Evolutionary conservation across 2,113 vertebrate species (phyloP), one percentile per base, ranked within the genome.

Genomic region (Crotalus viridis): DNA sequence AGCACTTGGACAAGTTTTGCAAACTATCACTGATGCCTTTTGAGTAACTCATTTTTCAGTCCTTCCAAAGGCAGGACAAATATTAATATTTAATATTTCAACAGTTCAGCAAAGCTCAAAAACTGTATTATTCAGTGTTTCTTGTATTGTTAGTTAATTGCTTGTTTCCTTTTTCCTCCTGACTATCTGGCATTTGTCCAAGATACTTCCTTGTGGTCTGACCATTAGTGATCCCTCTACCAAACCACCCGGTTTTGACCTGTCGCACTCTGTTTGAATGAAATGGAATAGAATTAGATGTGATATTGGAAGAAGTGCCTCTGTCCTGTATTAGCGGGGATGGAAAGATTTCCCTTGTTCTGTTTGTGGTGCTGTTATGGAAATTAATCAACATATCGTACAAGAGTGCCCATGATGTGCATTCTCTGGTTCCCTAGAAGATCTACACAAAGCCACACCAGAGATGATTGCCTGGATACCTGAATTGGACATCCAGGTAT

Each of bases 101-200:
- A 5, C 56, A 91, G 43, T 54, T 92, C 17, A 87, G 55, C 92
- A 89, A 91, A 96, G 94, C 92, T 91, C 48, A 61, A 95, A 46
- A 55, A 5, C 28, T 91, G 24, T 91, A 85, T 59, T 39, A 19
- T 46, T 85, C 2, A 12, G 54, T 85, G 87, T 1, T 19, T 56
- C 24, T 91, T 94, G 95, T 52, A 89, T 93, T 93, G 55, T 94
- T 95, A 95, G 85, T 89, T 93, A 92, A 88, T 94, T 88, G 57
- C 56, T 93, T 93, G 56, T 57, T 90, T 96, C 95, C 74, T 86
- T 0, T 94, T 96, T 51, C 5, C 0, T 90, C 17, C 33, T 81
- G 33, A 81, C 33, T 81, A 81, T 81, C 10, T 51, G 85, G 48
- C 85, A 26, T 24, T 52, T 87, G 5, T 48, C 85, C 46, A 43